A percentile compares a stretch with the other conserved stretches of the same genome.
Evolutionary conservation across 2,113 vertebrate species (phyloP).

Genomic region (Elephas maximus): DNA sequence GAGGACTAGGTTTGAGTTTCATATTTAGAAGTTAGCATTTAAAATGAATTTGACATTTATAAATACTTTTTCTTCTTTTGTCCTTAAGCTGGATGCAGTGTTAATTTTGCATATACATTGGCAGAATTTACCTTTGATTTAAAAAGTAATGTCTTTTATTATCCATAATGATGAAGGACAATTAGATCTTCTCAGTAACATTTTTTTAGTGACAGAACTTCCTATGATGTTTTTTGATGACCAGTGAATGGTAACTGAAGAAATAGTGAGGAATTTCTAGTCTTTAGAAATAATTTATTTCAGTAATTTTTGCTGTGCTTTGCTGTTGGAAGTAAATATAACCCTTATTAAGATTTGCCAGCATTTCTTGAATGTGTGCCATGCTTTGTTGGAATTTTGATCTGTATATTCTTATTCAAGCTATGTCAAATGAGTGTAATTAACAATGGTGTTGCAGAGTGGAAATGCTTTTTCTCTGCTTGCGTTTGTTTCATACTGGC

Average conservation of each 20-base stretch:
- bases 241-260: background rate
- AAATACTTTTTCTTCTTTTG: slow-evolving; percentile 63
- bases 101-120: slow-evolving; percentile 62
- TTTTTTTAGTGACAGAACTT: background rate
- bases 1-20: slow-evolving; percentile 58
- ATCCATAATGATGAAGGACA: background rate
- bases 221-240: background rate
- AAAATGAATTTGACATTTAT: slow-evolving; percentile 52
- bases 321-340: slow-evolving; percentile 31
- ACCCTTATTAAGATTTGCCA: slow-evolving; percentile 11
- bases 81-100: slow-evolving; percentile 45
- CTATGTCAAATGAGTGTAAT: slow-evolving; percentile 20
- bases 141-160: background rate
- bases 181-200: slow-evolving; percentile 14
- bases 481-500: slow-evolving; percentile 23
- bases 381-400: background rate
- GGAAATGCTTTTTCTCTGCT: slow-evolving; percentile 43
- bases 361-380: background rate
- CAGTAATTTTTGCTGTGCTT: background rate
- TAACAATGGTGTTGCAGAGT: slow-evolving; percentile 33
- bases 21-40: slow-evolving; percentile 54
- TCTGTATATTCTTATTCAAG: slow-evolving; percentile 2
- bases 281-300: slow-evolving; percentile 54
- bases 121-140: slow-evolving; percentile 72
- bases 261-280: background rate